Conservation (phyloP, 2,113 vertebrate species). For the Rhynchomys soricoides region DNA sequence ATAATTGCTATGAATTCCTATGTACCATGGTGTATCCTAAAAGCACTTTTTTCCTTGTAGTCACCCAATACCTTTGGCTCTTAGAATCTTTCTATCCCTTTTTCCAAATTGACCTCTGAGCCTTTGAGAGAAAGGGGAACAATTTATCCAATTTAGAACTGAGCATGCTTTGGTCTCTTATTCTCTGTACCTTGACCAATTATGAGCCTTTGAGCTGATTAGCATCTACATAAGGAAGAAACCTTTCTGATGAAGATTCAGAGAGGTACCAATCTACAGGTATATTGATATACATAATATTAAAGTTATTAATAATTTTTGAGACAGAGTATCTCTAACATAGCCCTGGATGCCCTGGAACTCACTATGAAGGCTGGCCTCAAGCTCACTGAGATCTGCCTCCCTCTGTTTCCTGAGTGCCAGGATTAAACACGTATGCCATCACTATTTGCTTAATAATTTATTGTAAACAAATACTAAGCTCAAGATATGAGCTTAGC, state of each 20-base stretch:
- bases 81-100: neutral
- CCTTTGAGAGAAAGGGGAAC: neutral
- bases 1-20: neutral
- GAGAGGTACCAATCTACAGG: neutral
- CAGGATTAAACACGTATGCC: too few species aligned
- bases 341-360: fast-evolving
- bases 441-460: neutral
- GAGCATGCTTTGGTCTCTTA: neutral
- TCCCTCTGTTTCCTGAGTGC: neutral
- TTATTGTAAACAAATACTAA: neutral
- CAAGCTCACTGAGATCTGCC: neutral
- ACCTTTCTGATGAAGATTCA: neutral
- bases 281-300: neutral
- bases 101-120: neutral
- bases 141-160: neutral
- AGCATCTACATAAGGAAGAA: neutral
- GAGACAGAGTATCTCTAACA: neutral
- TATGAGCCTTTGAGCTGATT: neutral
- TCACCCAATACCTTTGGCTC: neutral
- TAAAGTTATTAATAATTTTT: neutral
- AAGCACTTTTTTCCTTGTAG: neutral
- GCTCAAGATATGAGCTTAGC: neutral
- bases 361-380: neutral
- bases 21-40: neutral
- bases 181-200: neutral